Base-by-base conservation (phyloP, 2,113 vertebrate species). In the Sarotherodon lohbergeri region DNA sequence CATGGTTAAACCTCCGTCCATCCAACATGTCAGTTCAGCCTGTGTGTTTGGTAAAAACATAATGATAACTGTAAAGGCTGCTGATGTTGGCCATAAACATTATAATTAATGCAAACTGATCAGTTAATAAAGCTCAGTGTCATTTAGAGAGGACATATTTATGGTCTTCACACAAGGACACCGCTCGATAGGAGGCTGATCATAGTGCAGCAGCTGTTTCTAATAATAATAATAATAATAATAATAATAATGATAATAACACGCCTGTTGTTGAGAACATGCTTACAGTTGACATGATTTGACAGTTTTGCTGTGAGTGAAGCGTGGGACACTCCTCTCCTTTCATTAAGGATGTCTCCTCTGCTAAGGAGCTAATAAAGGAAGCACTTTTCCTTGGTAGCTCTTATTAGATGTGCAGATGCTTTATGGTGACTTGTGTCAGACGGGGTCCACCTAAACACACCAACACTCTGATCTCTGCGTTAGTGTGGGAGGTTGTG, bases 131-230 rank as follows among this genome's bases (percentile, higher is more conserved):
- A 22, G 52, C 52, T 55, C 52, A 55, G n/a, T 55, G n/a, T 54
- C 52, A 22, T 9, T 55, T 55, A 55, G 52, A 55, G 10, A 22
- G 52, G 52, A 55, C n/a, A 55, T 0, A 0, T 55, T 55, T 6
- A 55, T 11, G n/a, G n/a, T 55, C n/a, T 55, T 55, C 52, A 55
- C 36, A 39, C n/a, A 55, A 55, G 52, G 52, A n/a, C n/a, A 4
- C 46, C 6, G 3, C 46, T 52, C 9, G 19, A 54, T n/a, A 54
- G 52, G 52, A 55, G 52, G 52, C 52, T 55, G n/a, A 55, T 55
- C 4, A 12, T 55, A 55, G 52, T 55, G n/a, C 54, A 6, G 54
- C 54, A 55, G 54, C n/a, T 55, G 54, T 55, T 55, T 55, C 0
- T 55, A 11, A 55, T 54, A 54, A 54, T 1, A 55, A 6, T 11